Evolutionary conservation across 2,797 vertebrate genomes (phyloP).

Genomic region (Morelia viridis): DNA sequence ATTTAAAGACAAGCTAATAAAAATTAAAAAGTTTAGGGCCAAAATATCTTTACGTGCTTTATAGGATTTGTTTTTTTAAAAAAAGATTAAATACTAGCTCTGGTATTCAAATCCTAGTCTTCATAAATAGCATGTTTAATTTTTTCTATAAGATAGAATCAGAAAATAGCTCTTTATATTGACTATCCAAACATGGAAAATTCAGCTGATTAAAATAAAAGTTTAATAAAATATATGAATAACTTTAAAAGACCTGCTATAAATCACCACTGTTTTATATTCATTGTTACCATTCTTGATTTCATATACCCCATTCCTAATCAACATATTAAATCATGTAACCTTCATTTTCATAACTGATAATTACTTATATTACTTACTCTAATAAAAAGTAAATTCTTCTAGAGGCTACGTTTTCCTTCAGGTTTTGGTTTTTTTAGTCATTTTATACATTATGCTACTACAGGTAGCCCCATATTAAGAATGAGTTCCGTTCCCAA

Average conservation of each 20-base stretch:
- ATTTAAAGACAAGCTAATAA: too few relatives aligned
- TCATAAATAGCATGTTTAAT: too few relatives aligned
- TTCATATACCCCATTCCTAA: background rate
- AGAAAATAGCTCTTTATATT: background rate
- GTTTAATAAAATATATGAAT: background rate
- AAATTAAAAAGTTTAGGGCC: too few relatives aligned
- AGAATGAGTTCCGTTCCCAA: too few relatives aligned
- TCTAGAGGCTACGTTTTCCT: background rate
- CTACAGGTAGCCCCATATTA: too few relatives aligned
- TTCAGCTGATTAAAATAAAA: background rate
- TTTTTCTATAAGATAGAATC: too few relatives aligned
- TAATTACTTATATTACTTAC: background rate
- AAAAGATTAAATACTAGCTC: too few relatives aligned
- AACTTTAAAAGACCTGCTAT: background rate
- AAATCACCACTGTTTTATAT: background rate
- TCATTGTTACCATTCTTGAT: background rate
- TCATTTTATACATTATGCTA: too few relatives aligned
- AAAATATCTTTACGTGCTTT: too few relatives aligned
- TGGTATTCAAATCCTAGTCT: too few relatives aligned
- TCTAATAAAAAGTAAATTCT: background rate
- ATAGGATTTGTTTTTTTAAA: too few relatives aligned
- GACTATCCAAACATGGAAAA: background rate
- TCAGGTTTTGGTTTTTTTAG: background rate
- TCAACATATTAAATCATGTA: background rate
- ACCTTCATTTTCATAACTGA: background rate